Conservation (phyloP, 64 coral and sea anemone species). For the Stylophora pistillata region DNA sequence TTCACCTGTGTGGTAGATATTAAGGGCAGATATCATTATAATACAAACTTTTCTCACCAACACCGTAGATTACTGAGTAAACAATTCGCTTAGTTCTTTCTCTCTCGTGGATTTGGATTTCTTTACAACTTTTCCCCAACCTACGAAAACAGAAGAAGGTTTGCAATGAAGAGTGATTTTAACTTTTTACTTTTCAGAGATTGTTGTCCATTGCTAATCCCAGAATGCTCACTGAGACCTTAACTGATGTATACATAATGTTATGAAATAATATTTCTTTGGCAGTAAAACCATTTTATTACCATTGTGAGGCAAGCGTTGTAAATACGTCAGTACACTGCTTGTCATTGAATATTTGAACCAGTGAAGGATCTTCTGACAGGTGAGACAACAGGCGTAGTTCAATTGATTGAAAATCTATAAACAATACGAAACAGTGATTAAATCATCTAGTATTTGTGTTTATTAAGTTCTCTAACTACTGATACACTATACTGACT, state of each 20-base stretch:
- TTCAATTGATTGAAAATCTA: slow-evolving; percentile 95
- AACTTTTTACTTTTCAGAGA: too few species aligned
- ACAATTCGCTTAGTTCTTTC: slow-evolving; percentile 90
- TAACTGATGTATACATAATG: neutral
- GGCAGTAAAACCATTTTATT: neutral
- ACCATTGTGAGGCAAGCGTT: slow-evolving; percentile 80
- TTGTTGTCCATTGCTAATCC: too few species aligned
- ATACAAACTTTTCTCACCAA: slow-evolving; percentile 57
- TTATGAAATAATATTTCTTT: neutral
- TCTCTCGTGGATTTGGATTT: slow-evolving; percentile 68
- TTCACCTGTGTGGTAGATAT: too few species aligned
- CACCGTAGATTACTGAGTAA: slow-evolving; percentile 93
- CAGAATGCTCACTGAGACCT: too few species aligned
- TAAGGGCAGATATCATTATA: neutral
- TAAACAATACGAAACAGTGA: neutral
- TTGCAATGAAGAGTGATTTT: too few species aligned
- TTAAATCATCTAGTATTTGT: too few species aligned
- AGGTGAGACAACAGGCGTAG: slow-evolving; percentile 83
- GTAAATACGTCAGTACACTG: slow-evolving; percentile 77
- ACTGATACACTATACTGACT: too few species aligned
- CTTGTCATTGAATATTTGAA: slow-evolving; percentile 67
- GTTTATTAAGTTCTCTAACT: too few species aligned
- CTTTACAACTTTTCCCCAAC: slow-evolving; percentile 52
- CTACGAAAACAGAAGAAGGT: slow-evolving; percentile 10
- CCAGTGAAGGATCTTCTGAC: slow-evolving; percentile 76